phyloP scores from a whole-genome alignment of 2,888 invertebrate species.

The Idaea biselata region DNA sequence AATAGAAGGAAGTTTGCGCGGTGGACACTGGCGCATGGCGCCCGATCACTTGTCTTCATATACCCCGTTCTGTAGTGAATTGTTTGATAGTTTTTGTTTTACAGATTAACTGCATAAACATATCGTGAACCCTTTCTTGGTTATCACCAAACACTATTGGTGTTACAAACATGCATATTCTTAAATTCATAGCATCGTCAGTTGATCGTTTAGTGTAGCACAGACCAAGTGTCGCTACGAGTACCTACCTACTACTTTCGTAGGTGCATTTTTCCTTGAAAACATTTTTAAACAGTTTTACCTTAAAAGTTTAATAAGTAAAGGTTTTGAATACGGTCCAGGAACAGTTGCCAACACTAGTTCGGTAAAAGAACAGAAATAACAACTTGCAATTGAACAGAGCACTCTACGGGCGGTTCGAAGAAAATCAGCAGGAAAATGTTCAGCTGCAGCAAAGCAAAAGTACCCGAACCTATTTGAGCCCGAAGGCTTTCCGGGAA shows the following conservation, averaged over 20 bases:
- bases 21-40: conserved; percentile 12
- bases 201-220: too few species aligned
- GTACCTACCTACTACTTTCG: too few species aligned
- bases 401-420: background rate
- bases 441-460: conserved; percentile 7
- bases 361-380: conserved; percentile 5
- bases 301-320: too few species aligned
- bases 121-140: too few species aligned
- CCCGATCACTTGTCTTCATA: background rate
- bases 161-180: too few species aligned
- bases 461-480: background rate
- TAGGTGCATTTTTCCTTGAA: too few species aligned
- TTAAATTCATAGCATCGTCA: too few species aligned
- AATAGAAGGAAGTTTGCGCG: conserved; percentile 23
- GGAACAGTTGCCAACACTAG: background rate
- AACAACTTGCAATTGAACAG: conserved; percentile 15
- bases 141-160: too few species aligned
- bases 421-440: conserved; percentile 5
- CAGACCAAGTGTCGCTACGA: too few species aligned
- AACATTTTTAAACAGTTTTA: too few species aligned
- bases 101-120: background rate
- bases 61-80: background rate
- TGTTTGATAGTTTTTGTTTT: background rate
- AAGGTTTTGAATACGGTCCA: too few species aligned
- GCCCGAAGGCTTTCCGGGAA: background rate